phyloP scores from a whole-genome alignment of 1,140 invertebrate species.

The Tribolium castaneum region DNA sequence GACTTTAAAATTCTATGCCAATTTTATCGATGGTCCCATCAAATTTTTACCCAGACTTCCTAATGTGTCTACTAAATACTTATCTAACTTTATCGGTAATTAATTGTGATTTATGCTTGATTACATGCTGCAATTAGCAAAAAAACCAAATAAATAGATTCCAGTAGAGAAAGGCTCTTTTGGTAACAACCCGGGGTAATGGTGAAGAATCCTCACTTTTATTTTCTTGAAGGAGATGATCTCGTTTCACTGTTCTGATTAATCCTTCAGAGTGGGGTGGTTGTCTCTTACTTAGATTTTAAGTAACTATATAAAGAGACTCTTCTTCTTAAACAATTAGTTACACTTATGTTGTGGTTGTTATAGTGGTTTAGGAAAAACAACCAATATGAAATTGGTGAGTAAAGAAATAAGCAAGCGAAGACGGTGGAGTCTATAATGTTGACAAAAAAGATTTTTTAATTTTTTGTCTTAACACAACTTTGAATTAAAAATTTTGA shows the following conservation, averaged over 20 bases:
- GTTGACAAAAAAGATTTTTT: too few relatives aligned
- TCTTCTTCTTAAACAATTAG: constrained; percentile 42
- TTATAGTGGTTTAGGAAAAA: constrained; percentile 22
- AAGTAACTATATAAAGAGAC: constrained; percentile 53
- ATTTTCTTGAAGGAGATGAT: constrained; percentile 52
- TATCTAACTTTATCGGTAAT: constrained; percentile 1
- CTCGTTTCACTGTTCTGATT: constrained; percentile 53
- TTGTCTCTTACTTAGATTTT: constrained; percentile 42
- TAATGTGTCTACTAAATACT: neutral
- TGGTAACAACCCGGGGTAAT: constrained; percentile 23
- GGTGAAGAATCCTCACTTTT: constrained; percentile 47
- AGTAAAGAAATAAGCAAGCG: constrained; percentile 4
- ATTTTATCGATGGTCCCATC: neutral
- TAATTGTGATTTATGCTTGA: constrained; percentile 20
- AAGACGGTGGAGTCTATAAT: neutral
- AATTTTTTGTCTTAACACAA: too few relatives aligned
- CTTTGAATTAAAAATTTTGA: too few relatives aligned
- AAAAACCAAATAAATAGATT: neutral
- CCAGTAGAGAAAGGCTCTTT: constrained; percentile 39
- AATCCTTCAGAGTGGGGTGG: constrained; percentile 52
- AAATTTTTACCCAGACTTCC: neutral
- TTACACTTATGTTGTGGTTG: constrained; percentile 36
- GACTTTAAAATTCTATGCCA: neutral
- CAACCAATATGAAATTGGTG: constrained; percentile 45
- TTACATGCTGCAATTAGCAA: neutral